Evolutionary conservation across 1,140 invertebrate species (phyloP), one percentile per base, ranked within the genome.

Genomic region (Laupala kohalensis): DNA sequence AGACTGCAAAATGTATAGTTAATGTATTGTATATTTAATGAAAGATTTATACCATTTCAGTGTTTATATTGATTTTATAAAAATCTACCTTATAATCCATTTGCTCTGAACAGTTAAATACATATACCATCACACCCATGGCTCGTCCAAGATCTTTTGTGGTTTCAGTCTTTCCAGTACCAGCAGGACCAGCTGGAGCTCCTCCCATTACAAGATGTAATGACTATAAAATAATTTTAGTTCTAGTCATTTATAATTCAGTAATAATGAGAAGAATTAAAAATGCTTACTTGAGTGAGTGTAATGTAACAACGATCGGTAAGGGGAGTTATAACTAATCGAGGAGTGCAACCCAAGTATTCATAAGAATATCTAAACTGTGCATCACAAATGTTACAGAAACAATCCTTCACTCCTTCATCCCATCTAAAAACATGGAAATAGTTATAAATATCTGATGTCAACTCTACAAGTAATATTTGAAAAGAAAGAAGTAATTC

Each of bases 91-190:
- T 93, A 80, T 96, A 97, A 81, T 97, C 94, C 94, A 97, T 96
- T 84, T 96, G 94, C 79, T 97, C 94, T 0, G 94, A 96, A 80
- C 95, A 96, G 80, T 97, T 97, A 81, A 96, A 97, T 0, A 97
- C 95, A 76, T 96, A 96, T 0, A 96, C 94, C 92, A 96, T 95
- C 76, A 95, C 91, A 26, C 94, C 94, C 0, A 97, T 81, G 12
- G 93, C 93, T 77, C 92, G 85, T 4, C 94, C 94, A 64, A 97
- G 83, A 84, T 96, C 94, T 82, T 97, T 97, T 0, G 94, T 95
- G 0, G 94, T 96, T 81, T 97, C 94, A 0, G 94, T 96, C 83
- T 96, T 96, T 0, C 71, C 71, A 13, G 73, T 73, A 53, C 69
- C 80, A 67, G 84, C 88, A 23, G 94, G 94, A 2, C 94, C 94